These are phyloP conservation scores for Emydoidea blandingii DNA, from an alignment of 2,797 vertebrate genomes.

Conservation along the genomic window DNA sequence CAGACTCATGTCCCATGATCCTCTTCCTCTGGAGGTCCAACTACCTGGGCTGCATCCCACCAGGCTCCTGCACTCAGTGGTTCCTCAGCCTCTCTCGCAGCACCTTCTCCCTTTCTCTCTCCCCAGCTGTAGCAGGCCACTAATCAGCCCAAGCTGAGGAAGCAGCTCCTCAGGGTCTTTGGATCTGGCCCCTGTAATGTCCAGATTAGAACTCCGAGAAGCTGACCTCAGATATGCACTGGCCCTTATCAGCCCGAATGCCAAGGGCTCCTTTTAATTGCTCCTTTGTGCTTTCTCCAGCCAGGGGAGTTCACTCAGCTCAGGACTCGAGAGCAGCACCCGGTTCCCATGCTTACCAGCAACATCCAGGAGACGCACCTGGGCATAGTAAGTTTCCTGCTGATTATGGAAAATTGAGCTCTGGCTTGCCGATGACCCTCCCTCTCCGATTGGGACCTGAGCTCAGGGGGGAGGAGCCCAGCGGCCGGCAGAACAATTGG, in stretches of 20 bases:
- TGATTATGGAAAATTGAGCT: not conserved
- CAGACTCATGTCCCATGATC: too few relatives aligned
- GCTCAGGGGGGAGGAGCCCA: not conserved
- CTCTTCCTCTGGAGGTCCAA: too few relatives aligned
- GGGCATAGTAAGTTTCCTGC: constrained; percentile 11
- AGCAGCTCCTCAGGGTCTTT: too few relatives aligned
- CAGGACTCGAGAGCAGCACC: accelerated
- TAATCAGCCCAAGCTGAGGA: too few relatives aligned
- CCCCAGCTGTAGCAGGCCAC: too few relatives aligned
- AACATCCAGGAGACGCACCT: not conserved
- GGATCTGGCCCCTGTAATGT: too few relatives aligned
- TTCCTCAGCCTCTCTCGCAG: too few relatives aligned
- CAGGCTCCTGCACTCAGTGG: too few relatives aligned
- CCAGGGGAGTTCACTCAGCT: not conserved
- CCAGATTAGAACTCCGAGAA: not conserved
- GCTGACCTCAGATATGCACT: not conserved
- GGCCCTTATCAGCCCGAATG: not conserved
- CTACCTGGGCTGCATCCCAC: too few relatives aligned
- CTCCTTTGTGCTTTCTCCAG: accelerated
- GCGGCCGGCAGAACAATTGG: not conserved
- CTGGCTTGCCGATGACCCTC: not conserved
- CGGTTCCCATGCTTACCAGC: not conserved
- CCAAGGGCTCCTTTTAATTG: not conserved
- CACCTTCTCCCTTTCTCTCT: too few relatives aligned
- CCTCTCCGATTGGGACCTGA: too few relatives aligned